phyloP scores from a whole-genome alignment of 2,113 vertebrate species.

The Tupaia chinensis region DNA sequence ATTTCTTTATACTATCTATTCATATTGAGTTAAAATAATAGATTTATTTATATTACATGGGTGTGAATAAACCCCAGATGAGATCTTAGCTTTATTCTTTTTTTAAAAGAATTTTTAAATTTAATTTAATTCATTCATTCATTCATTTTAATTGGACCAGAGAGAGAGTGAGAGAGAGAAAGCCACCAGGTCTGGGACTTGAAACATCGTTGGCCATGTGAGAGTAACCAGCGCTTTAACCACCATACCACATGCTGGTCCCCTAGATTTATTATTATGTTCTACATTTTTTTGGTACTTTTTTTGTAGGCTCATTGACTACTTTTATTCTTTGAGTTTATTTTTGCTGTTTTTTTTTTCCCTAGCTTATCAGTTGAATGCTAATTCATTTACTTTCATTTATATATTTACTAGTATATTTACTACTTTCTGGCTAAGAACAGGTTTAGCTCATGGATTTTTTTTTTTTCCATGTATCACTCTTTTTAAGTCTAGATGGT shows the following conservation, averaged over 20 bases:
- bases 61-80: neutral
- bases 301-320: neutral
- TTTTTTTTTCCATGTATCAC: neutral
- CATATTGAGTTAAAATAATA: neutral
- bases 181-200: no score
- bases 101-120: no score
- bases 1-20: neutral
- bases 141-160: no score
- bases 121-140: no score
- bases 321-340: neutral
- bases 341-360: neutral
- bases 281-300: neutral
- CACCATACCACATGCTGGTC: no score
- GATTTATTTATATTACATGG: neutral
- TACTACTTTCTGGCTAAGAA: neutral
- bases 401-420: neutral
- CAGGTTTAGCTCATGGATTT: neutral
- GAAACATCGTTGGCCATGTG: no score
- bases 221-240: no score
- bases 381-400: neutral
- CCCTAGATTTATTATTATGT: neutral
- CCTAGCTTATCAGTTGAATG: neutral
- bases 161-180: no score
- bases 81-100: neutral
- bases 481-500: neutral